Evolutionary conservation across 2,113 vertebrate species (phyloP).

Genomic region (Xyrauchen texanus): DNA sequence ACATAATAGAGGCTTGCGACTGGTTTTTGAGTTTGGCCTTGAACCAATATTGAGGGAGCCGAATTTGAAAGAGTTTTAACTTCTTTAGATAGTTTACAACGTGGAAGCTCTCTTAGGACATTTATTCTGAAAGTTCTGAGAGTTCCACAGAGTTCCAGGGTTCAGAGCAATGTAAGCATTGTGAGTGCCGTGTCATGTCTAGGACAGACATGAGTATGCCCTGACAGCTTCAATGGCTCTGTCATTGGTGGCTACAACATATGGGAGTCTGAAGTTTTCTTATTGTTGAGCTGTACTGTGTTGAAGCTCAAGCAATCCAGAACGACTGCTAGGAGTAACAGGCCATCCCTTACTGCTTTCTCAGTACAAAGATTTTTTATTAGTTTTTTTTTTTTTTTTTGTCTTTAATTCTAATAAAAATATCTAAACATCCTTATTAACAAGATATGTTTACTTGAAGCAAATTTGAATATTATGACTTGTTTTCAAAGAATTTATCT

Average conservation of each 20-base stretch:
- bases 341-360: not conserved
- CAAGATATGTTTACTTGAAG: too few relatives aligned
- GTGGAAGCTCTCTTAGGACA: not conserved
- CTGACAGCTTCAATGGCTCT: constrained; percentile 1
- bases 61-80: constrained; percentile 7
- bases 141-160: not conserved
- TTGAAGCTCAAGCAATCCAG: not conserved
- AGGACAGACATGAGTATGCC: constrained; percentile 2
- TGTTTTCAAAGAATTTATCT: too few relatives aligned
- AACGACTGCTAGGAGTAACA: not conserved
- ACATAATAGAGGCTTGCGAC: constrained; percentile 22
- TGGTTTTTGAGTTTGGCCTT: constrained; percentile 2
- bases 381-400: too few relatives aligned
- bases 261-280: not conserved
- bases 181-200: not conserved
- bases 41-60: not conserved
- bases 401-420: too few relatives aligned
- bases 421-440: too few relatives aligned
- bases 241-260: not conserved
- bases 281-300: not conserved
- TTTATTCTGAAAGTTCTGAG: constrained; percentile 5
- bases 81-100: constrained; percentile 38
- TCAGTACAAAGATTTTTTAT: too few relatives aligned
- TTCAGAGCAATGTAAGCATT: constrained; percentile 10
- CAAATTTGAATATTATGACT: too few relatives aligned